Base-by-base conservation (phyloP, 2,888 invertebrate genomes). In the Brenthis hecate region DNA sequence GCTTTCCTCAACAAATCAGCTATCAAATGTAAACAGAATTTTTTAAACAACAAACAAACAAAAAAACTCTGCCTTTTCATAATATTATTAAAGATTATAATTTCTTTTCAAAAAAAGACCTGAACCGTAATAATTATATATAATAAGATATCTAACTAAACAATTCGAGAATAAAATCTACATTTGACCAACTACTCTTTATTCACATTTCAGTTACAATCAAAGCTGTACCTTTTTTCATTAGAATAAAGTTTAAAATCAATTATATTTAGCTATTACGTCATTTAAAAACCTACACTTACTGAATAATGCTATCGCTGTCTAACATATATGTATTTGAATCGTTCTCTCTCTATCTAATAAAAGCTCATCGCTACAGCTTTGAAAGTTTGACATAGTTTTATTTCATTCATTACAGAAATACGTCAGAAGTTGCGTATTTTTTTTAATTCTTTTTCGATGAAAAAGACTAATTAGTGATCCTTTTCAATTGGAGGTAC, bases 381-480 rank as follows among this genome's bases (percentile, higher is more conserved):
- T 13, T 32, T 62, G 23, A 28, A 64, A 71, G 43, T 63, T 71
- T 43, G 58, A 66, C 63, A 68, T 62, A 70, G 55, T 66, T 68
- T 63, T 66, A 63, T 71, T 71, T 63, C 51, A 62, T 65, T 67
- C 68, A 56, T 68, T 66, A 60, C 54, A 63, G 43, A 43, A 43
- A 61, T 51, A 61, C 51, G 51, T 56, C 65, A 65, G 55, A 58
- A 28, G 28, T 48, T 28, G 60, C 50, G 36, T 48, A 51, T 66
- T 65, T 61, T 51, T 61, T 62, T 70, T 19, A 47, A 47, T 71
- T 65, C 19, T 54, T 36, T 58, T 56, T 19, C 36, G 56, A 48
- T 48, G 61, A 57, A 65, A 68, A 13, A 50, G 57, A 14, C 65
- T 68, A 68, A 71, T 66, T 71, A 71, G 71, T 56, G 23, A 55